Percentiles rank a stretch among this genome's conserved stretches.
These are phyloP conservation scores for Euclidia mi DNA, from an alignment of 2,888 invertebrate species.

Conservation along the genomic window DNA sequence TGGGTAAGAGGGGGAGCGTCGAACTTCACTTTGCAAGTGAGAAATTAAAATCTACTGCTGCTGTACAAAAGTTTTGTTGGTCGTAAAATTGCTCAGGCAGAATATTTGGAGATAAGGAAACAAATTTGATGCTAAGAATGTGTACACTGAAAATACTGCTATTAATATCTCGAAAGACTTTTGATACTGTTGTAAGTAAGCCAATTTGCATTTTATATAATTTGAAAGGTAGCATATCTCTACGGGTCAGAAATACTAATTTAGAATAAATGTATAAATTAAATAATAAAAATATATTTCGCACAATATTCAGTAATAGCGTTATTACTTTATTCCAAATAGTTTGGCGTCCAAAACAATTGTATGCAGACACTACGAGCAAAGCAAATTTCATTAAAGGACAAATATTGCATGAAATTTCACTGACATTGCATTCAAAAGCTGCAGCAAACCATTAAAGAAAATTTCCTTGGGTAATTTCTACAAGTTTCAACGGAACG, in stretches of 20 bases:
- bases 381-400: conserved; percentile 56
- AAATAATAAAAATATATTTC: too few species aligned
- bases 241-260: too few species aligned
- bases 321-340: conserved; percentile 47
- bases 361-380: conserved; percentile 49
- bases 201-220: too few species aligned
- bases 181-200: too few species aligned
- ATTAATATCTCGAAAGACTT: too few species aligned
- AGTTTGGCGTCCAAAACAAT: conserved; percentile 41
- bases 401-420: conserved; percentile 51
- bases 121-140: too few species aligned
- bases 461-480: conserved; percentile 32
- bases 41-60: conserved; percentile 24
- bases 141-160: too few species aligned
- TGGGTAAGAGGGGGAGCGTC: conserved; percentile 7
- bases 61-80: too few species aligned
- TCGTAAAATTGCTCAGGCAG: too few species aligned
- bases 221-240: too few species aligned
- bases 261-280: too few species aligned
- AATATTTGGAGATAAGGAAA: too few species aligned
- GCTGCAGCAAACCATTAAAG: conserved; percentile 30
- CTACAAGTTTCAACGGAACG: conserved; percentile 5
- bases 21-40: conserved; percentile 22
- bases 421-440: conserved; percentile 41
- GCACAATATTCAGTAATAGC: conserved; percentile 39